Base-by-base conservation (phyloP, 1,140 invertebrate species). In the Brachionus paranguensis region DNA sequence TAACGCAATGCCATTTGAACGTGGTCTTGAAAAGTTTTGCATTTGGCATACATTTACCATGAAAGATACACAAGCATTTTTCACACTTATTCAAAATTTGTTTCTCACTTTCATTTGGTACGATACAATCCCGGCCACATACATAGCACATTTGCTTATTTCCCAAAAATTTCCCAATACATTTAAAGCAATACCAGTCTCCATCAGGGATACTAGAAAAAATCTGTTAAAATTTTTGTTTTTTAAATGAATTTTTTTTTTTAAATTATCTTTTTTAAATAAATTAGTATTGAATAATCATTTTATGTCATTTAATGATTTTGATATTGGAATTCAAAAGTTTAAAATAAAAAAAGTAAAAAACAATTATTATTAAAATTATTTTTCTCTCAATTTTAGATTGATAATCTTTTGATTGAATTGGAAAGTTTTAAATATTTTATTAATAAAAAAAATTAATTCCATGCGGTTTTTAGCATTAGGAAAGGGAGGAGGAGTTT, bases 121-220 rank as follows among this genome's bases (percentile, higher is more conserved):
- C 76, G 0, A 33, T n/a, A 24, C 81, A n/a, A 64, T 41, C 45
- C 7, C 85, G 84, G n/a, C 87, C 86, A 83, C 87, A 87, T 24
- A 88, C 86, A 43, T 86, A 85, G 70, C 87, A 87, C 17, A 84
- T 41, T 74, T 83, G 41, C 24, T 72, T 60, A 33, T 60, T 12
- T 11, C 41, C 81, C 33, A 81, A 81, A 68, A 60, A 84, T 94
- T 97, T 97, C 88, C 97, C 97, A 88, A 97, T 93, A 90, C 96
- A 98, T 88, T 97, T 95, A 91, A 93, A 96, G 90, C 96, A 98
- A 88, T 89, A 98, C 96, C 96, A 98, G 89, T 98, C 96, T 84
- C 96, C 96, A 87, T 97, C 95, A 50, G 96, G 96, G 90, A 92
- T 97, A 87, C 93, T 94, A 64, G 29, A 55, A 11, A 78, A 47